These are phyloP conservation scores for Drosophila macrospina DNA, from an alignment of 2,888 invertebrate genomes.

Conservation along the genomic window DNA sequence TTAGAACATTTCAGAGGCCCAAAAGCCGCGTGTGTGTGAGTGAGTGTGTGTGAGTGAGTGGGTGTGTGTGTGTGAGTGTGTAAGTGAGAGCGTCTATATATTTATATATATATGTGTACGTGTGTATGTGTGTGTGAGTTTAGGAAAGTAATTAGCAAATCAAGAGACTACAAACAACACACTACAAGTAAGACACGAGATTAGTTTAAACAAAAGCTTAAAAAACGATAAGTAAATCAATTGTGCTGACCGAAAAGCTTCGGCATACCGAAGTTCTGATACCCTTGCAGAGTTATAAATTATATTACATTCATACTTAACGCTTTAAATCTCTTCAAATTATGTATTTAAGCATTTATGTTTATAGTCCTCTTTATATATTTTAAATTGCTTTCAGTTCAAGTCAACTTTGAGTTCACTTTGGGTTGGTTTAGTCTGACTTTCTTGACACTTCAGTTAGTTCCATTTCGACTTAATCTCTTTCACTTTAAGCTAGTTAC, in stretches of 20 bases:
- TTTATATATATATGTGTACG: slow-evolving; percentile 29
- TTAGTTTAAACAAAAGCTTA: slow-evolving; percentile 29
- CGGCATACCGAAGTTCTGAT: slow-evolving; percentile 33
- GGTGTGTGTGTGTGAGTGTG: slow-evolving; percentile 29
- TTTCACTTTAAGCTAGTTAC: too few species aligned
- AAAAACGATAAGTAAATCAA: slow-evolving; percentile 3
- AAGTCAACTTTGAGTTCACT: too few species aligned
- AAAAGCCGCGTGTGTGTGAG: slow-evolving; percentile 11
- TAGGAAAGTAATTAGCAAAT: slow-evolving; percentile 36
- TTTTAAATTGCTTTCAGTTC: too few species aligned
- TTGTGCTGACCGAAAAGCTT: slow-evolving; percentile 30
- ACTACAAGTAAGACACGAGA: not conserved
- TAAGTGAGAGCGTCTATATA: slow-evolving; percentile 22
- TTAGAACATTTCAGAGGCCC: slow-evolving; percentile 13
- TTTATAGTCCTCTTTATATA: too few species aligned
- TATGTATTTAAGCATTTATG: too few species aligned
- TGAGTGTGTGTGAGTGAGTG: slow-evolving; percentile 24
- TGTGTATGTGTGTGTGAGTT: slow-evolving; percentile 12
- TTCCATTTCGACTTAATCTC: too few species aligned
- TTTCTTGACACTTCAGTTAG: too few species aligned
- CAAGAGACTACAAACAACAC: slow-evolving; percentile 20
- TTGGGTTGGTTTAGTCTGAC: too few species aligned
- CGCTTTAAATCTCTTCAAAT: too few species aligned
- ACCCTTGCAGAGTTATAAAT: slow-evolving; percentile 31
- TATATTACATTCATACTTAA: not conserved